Evolutionary conservation across 2,113 vertebrate genomes (phyloP), one percentile per base, ranked within the genome.

Genomic region (Pholis gunnellus): DNA sequence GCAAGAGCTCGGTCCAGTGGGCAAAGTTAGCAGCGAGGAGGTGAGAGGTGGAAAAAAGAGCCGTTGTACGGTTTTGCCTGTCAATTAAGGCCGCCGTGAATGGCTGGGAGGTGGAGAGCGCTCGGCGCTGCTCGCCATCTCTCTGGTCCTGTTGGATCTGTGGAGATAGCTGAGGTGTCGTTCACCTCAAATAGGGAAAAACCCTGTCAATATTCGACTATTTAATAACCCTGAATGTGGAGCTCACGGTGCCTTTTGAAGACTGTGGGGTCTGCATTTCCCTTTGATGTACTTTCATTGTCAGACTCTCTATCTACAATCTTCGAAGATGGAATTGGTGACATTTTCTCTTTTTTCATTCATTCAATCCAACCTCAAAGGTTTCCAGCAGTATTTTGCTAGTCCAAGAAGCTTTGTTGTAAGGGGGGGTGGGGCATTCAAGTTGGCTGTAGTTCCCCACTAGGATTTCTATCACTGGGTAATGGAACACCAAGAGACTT

Each of bases 261-360:
- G 93, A 93, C 91, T 84, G 86, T 92, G 91, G 88, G 92, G 93
- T 93, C 92, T 91, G 90, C 89, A 84, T 91, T 91, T 90, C 89
- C 85, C 93, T 94, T 95, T 94, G 94, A 94, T 95, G 92, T 94
- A 79, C 86, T 85, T 88, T 92, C 93, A 94, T 94, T 94, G 93
- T 95, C 90, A 93, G 91, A 92, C 86, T 90, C 87, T 91, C 90
- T 90, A 94, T 95, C 92, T 89, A 87, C 91, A 93, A 94, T 92
- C 91, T 93, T 90, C 88, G 66, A 80, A 89, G 89, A 93, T 92
- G 88, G 85, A 94, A 92, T 93, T 93, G 91, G 90, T 94, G 94
- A 94, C 91, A 94, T 93, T 94, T 94, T 91, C 86, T 86, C 76
- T 89, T 93, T 93, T 93, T 94, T 92, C 89, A 92, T 95, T 92